Base-by-base conservation (phyloP, 2,113 vertebrate species). In the Daboia siamensis region DNA sequence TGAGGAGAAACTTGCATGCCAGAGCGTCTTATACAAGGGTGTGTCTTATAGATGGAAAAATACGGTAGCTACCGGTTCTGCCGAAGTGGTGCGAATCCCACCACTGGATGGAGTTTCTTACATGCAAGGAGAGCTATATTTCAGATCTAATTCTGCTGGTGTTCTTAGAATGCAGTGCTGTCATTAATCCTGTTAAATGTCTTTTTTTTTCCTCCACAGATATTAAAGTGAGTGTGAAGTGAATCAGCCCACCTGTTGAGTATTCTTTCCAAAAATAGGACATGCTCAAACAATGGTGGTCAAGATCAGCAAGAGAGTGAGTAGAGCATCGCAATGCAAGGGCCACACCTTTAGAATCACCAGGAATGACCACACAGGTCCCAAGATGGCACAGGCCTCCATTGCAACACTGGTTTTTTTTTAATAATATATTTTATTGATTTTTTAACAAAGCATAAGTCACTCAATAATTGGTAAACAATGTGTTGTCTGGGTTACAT, bases 101-200 rank as follows among this genome's bases (percentile, higher is more conserved):
- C 44, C 44, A 46, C 44, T 46, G 44, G 44, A 46, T 46, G 94
- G 44, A 93, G 69, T 29, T 93, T 46, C 26, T 84, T 90, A 87
- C 93, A 92, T 91, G 57, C 24, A 92, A 93, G 91, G 89, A 1
- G n/a, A 94, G 87, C 39, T 1, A 55, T 84, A 85, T 9, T 80
- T 86, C 69, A 94, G 17, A 89, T 44, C 51, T 39, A 0, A 0
- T 92, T 55, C 93, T 9, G 88, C 39, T 52, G 92, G 56, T 0
- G 0, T 74, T 29, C 93, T 80, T 90, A 91, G 0, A 92, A 94
- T 64, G 55, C 0, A 88, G 0, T 90, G 0, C 2, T 87, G 84
- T 55, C 7, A 0, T 44, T 94, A 92, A 48, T 5, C 52, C 21
- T 92, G 44, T 5, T 23, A 52, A 52, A 87, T 91, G 84, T 21